phyloP scores from a whole-genome alignment of 2,888 invertebrate species.

The Ischnura elegans region DNA sequence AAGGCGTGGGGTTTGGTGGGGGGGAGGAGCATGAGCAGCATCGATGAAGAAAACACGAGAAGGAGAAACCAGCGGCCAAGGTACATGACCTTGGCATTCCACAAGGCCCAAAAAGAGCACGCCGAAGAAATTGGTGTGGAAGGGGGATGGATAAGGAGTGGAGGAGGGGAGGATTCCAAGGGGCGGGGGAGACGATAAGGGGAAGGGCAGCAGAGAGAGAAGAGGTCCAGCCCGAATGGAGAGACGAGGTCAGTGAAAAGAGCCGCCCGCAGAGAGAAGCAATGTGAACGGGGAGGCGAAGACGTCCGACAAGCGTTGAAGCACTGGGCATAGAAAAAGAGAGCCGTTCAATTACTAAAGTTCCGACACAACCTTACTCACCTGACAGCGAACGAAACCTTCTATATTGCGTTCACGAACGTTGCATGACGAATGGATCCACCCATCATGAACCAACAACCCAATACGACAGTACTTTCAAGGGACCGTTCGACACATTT shows the following conservation, averaged over 20 bases:
- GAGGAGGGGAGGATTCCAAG: not conserved
- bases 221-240: not conserved
- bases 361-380: not conserved
- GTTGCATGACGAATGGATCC: too few relatives aligned
- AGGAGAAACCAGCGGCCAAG: constrained; percentile 23
- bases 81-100: constrained; percentile 60
- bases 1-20: not conserved
- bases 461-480: too few relatives aligned
- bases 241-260: constrained; percentile 7
- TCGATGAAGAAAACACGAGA: not conserved
- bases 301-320: not conserved
- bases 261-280: not conserved
- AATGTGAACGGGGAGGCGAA: not conserved
- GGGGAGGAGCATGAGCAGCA: not conserved
- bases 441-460: too few relatives aligned
- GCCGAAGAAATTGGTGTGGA: not conserved
- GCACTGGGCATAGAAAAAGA: not conserved
- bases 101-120: constrained; percentile 3
- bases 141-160: not conserved
- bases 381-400: not conserved
- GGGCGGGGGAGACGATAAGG: not conserved
- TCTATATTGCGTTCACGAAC: not conserved
- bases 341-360: not conserved
- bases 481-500: too few relatives aligned
- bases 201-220: too few relatives aligned